Evolutionary conservation across 1,140 invertebrate species (phyloP).

Genomic region (Myzus persicae): DNA sequence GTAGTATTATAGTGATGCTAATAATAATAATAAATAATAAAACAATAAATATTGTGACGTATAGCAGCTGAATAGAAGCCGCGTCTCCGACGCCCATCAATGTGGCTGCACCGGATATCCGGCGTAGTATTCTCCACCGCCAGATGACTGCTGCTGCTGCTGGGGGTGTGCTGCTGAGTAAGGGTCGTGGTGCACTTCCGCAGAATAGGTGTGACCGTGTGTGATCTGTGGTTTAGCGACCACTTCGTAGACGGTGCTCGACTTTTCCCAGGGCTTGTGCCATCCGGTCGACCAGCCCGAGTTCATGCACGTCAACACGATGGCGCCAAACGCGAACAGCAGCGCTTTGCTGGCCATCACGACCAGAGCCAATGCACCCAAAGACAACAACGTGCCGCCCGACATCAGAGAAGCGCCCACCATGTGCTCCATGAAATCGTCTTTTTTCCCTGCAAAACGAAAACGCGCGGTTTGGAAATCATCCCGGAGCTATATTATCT

Average conservation of each 20-base stretch:
- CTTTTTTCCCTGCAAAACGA: conserved; percentile 59
- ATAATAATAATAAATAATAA: not conserved
- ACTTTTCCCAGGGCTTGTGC: conserved; percentile 65
- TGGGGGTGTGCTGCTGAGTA: not conserved
- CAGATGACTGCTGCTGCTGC: not conserved
- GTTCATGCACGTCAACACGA: conserved; percentile 73
- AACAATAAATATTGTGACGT: not conserved
- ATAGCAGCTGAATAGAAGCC: not conserved
- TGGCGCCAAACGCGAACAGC: conserved; percentile 80
- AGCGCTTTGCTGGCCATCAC: conserved; percentile 81
- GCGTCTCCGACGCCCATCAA: not conserved
- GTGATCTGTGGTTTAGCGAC: conserved; percentile 80
- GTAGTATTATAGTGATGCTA: not conserved
- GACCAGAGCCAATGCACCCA: conserved; percentile 77
- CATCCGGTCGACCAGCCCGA: conserved; percentile 64
- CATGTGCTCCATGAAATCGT: conserved; percentile 64
- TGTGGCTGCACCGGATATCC: not conserved
- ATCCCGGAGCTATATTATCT: too few species aligned
- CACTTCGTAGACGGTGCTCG: conserved; percentile 81
- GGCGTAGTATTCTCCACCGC: not conserved
- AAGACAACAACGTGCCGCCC: conserved; percentile 73
- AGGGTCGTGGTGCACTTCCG: conserved; percentile 71
- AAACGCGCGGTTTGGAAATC: too few species aligned
- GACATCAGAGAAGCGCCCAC: conserved; percentile 67
- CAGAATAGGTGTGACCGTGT: conserved; percentile 75